Evolutionary conservation across 2,797 vertebrate species (phyloP), one percentile per base, ranked within the genome.

Genomic region (Sciurus carolinensis): DNA sequence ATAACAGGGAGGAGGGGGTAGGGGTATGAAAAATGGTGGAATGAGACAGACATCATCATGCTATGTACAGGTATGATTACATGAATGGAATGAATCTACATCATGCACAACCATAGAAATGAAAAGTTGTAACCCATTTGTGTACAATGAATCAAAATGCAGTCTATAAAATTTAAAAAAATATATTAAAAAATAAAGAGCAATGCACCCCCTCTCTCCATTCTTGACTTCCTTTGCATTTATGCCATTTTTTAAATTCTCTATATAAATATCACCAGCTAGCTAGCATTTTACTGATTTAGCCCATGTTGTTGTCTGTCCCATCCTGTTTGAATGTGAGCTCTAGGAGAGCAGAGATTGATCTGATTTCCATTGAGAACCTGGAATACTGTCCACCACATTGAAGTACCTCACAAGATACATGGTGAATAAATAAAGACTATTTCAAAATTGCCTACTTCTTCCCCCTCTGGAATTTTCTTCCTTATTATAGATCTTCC

Each of bases 371-470:
- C 54, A 64, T n/a, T 67, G 24, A 59, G 24, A 10, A 8, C 0
- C 8, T 59, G 10, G n/a, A 67, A 66, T 14, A 26, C 0, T 42
- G 11, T 22, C 42, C 18, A 13, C 5, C 1, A 0, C 15, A 3
- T 13, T 28, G 17, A 24, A 28, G 26, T 17, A 18, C 5, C 26
- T 28, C 0, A 0, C 22, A 14, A 17, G 3, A 17, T 28, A 7
- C 2, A 69, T 39, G 26, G 0, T 86, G 15, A 87, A 86, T 64
- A 26, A 71, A 4, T 36, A 28, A 82, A 76, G 7, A 54, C 2
- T 64, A 7, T 81, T 69, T 7, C 44, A 39, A n/a, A 87, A 12
- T 13, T 59, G 6, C 7, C 13, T 22, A 13, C 50, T 64, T 83
- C 33, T 62, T 36, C 14, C 28, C 28, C 22, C 7, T 57, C 22